Percentiles rank a stretch among this genome's conserved stretches.
These are phyloP conservation scores for Drosophila kurseongensis DNA, from an alignment of 1,140 invertebrate genomes.

Conservation along the genomic window DNA sequence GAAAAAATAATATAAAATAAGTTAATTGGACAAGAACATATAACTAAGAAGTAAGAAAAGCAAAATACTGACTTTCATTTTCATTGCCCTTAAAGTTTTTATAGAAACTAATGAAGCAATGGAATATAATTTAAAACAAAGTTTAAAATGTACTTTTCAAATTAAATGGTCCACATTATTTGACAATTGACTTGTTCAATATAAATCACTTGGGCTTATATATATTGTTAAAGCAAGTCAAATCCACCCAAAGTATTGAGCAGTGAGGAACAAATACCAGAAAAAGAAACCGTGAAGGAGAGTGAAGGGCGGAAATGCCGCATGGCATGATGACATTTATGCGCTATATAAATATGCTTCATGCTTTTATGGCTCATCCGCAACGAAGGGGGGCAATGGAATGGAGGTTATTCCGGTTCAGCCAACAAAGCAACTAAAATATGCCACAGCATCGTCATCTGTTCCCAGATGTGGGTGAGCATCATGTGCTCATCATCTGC, in stretches of 20 bases:
- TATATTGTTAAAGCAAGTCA: background rate
- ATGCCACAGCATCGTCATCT: constrained; percentile 52
- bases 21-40: no score
- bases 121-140: no score
- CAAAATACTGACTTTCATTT: no score
- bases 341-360: constrained; percentile 77
- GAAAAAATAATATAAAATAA: no score
- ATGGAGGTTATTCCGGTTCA: constrained; percentile 33
- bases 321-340: constrained; percentile 79
- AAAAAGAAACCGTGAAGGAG: background rate
- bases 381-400: background rate
- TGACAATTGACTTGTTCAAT: background rate
- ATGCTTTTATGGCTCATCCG: constrained; percentile 68
- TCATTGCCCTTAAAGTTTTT: no score
- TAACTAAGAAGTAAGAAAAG: no score
- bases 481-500: constrained; percentile 55
- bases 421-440: constrained; percentile 64
- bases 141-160: background rate
- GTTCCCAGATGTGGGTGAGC: constrained; percentile 30
- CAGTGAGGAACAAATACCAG: constrained; percentile 10
- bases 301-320: constrained; percentile 46
- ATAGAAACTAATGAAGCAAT: no score
- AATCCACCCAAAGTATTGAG: constrained; percentile 5
- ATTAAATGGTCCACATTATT: background rate
- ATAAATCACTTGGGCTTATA: background rate